Percentiles rank a stretch among this genome's conserved stretches.
Evolutionary conservation across 2,797 vertebrate genomes (phyloP).

Genomic region (Sebastes vulpes): DNA sequence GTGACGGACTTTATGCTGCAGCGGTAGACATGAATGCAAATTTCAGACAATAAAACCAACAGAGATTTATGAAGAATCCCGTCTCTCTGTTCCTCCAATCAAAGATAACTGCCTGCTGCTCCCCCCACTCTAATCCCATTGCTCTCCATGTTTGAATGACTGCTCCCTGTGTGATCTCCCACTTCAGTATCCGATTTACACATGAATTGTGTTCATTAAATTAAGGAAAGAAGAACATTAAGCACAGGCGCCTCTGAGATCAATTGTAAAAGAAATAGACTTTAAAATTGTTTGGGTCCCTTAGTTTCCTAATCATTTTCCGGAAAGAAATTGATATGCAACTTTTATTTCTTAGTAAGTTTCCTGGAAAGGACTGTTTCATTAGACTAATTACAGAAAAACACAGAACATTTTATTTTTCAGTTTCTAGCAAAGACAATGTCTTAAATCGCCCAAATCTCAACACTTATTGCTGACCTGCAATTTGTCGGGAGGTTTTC

Average conservation of each 20-base stretch:
- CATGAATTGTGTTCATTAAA: constrained; percentile 31
- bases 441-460: neutral
- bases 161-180: constrained; percentile 22
- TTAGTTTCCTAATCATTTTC: neutral
- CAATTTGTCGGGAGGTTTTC: neutral
- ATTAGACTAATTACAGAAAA: neutral
- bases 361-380: neutral
- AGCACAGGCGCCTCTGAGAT: neutral
- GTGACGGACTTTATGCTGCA: constrained; percentile 26
- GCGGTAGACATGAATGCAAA: constrained; percentile 20
- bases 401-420: neutral
- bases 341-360: neutral
- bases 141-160: constrained; percentile 26
- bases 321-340: neutral
- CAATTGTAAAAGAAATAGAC: constrained; percentile 7
- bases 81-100: constrained; percentile 15
- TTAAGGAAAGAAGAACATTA: constrained; percentile 12
- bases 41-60: constrained; percentile 26
- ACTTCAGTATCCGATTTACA: constrained; percentile 35
- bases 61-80: constrained; percentile 30
- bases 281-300: neutral
- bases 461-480: neutral
- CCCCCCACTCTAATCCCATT: constrained; percentile 21
- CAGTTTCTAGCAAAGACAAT: neutral
- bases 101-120: constrained; percentile 31